These are phyloP conservation scores for Cuniculus paca DNA, from an alignment of 2,797 vertebrate species.

Conservation along the genomic window DNA sequence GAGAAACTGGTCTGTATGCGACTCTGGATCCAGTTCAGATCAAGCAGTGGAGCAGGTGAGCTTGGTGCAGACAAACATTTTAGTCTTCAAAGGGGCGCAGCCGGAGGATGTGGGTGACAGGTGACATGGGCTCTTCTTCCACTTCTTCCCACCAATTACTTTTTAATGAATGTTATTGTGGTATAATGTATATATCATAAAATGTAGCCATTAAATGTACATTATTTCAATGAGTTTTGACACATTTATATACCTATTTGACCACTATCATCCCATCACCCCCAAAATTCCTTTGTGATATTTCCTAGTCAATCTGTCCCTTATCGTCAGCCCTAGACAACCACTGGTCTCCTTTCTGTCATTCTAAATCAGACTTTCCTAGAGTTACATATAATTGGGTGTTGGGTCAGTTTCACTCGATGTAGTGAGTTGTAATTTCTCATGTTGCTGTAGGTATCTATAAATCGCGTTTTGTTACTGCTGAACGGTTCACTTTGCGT, in stretches of 20 bases:
- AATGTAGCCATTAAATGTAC: background rate
- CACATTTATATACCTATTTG: background rate
- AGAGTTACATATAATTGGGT: background rate
- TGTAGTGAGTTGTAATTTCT: background rate
- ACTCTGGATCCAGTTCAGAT: conserved; percentile 96
- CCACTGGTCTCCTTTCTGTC: background rate
- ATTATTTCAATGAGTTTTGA: background rate
- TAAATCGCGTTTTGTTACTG: background rate
- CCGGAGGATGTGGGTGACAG: too few species aligned
- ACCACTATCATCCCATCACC: background rate
- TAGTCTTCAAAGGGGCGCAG: too few species aligned
- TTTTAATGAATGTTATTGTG: background rate
- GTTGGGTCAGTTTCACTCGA: background rate
- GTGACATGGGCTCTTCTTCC: too few species aligned
- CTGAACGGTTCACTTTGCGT: background rate
- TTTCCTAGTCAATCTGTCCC: background rate
- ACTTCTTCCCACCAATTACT: too few species aligned
- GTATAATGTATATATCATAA: conserved; percentile 4
- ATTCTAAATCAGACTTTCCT: background rate
- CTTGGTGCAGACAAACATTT: too few species aligned
- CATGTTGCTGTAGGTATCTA: background rate
- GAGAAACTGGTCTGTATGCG: conserved; percentile 97
- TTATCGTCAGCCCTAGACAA: background rate
- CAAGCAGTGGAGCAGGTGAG: conserved; percentile 67
- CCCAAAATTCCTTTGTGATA: background rate